Conservation (phyloP, 1,140 invertebrate genomes). For the Dryas iulia region DNA sequence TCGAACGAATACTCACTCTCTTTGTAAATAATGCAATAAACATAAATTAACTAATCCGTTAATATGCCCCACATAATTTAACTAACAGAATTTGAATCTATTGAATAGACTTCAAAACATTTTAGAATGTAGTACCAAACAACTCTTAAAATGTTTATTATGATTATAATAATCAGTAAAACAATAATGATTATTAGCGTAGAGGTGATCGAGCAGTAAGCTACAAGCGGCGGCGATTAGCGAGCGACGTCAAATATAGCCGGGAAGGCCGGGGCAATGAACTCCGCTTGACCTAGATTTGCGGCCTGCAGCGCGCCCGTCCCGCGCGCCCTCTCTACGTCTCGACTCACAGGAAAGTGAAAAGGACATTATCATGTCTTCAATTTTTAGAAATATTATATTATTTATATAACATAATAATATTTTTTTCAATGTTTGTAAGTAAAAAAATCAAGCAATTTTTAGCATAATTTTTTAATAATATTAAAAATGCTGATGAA, state of each 20-base stretch:
- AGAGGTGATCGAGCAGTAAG: conserved; percentile 16
- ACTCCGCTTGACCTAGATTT: conserved; percentile 79
- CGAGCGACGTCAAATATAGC: conserved; percentile 76
- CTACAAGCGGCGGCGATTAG: conserved; percentile 53
- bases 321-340: conserved; percentile 39
- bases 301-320: conserved; percentile 45
- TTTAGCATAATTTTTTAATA: not conserved
- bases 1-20: conserved; percentile 44
- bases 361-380: conserved; percentile 58
- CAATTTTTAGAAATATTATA: conserved; percentile 15
- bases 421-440: too few relatives aligned
- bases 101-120: not conserved
- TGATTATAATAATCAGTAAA: not conserved
- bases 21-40: conserved; percentile 56
- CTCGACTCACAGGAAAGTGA: conserved; percentile 73
- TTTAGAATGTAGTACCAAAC: too few relatives aligned
- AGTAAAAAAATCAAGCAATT: not conserved
- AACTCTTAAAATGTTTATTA: not conserved
- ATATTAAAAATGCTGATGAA: not conserved
- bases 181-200: not conserved
- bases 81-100: not conserved
- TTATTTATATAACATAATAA: not conserved
- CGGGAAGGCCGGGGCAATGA: conserved; percentile 80
- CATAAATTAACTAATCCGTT: conserved; percentile 44
- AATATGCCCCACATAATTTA: conserved; percentile 20